Percentiles rank a stretch among this genome's conserved stretches.
Conservation (phyloP, 2,113 vertebrate genomes). For the Strix uralensis region DNA sequence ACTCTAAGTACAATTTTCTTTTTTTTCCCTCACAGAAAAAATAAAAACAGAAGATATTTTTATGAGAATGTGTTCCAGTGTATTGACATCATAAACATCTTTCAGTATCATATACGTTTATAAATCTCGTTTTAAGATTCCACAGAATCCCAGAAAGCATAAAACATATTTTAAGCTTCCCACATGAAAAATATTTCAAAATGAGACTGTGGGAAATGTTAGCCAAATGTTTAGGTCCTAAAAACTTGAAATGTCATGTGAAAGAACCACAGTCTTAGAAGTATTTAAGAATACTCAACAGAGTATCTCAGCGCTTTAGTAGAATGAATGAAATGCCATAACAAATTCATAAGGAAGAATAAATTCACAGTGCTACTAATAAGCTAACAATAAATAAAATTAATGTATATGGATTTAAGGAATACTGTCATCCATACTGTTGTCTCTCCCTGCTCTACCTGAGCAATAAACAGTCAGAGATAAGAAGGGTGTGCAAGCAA, state of each 20-base stretch:
- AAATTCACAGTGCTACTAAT: not conserved
- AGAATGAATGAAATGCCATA: not conserved
- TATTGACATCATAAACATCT: not conserved
- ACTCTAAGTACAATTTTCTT: not conserved
- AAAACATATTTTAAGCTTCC: not conserved
- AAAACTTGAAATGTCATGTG: not conserved
- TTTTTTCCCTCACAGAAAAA: not conserved
- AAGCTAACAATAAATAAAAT: not conserved
- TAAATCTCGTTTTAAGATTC: not conserved
- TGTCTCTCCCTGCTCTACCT: not conserved
- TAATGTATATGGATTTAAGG: not conserved
- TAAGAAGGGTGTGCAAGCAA: not conserved
- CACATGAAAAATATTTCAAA: not conserved
- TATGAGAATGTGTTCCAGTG: not conserved
- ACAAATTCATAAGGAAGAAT: not conserved
- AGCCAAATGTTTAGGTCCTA: not conserved
- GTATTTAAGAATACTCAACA: not conserved
- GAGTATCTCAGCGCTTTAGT: not conserved
- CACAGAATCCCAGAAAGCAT: not conserved
- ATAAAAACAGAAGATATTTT: not conserved
- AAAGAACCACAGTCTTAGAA: not conserved
- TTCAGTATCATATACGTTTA: not conserved
- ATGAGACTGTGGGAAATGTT: not conserved
- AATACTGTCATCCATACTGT: not conserved
- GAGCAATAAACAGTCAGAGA: not conserved